phyloP scores from a whole-genome alignment of 2,797 vertebrate species.

The Trematomus bernacchii region DNA sequence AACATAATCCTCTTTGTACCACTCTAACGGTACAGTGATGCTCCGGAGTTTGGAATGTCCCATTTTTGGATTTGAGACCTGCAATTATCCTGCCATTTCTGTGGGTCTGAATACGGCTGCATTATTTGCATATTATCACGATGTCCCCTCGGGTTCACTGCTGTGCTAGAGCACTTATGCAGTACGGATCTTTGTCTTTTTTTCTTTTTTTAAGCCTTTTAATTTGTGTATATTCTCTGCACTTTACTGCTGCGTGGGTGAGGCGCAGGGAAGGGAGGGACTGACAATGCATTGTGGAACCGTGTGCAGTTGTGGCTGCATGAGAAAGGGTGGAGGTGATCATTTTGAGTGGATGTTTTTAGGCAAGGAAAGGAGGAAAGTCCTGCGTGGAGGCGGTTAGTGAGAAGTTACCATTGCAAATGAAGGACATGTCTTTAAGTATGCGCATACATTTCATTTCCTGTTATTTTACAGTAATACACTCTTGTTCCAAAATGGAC shows the following conservation, averaged over 20 bases:
- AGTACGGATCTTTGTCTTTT: slow-evolving; percentile 62
- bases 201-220: slow-evolving; percentile 53
- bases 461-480: slow-evolving; percentile 9
- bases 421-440: slow-evolving; percentile 48
- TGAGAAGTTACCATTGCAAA: slow-evolving; percentile 62
- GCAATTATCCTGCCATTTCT: slow-evolving; percentile 74
- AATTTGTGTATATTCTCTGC: slow-evolving; percentile 85
- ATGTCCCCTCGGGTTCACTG: slow-evolving; percentile 53
- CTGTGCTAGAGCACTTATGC: slow-evolving; percentile 64
- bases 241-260: slow-evolving; percentile 89
- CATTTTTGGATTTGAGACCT: slow-evolving; percentile 45
- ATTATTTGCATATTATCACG: slow-evolving; percentile 54
- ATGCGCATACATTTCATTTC: slow-evolving; percentile 26
- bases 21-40: slow-evolving; percentile 42
- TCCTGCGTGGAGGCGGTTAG: slow-evolving; percentile 51
- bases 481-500: slow-evolving; percentile 19
- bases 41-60: slow-evolving; percentile 52
- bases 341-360: slow-evolving; percentile 76
- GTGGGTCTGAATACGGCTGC: slow-evolving; percentile 61
- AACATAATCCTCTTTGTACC: slow-evolving; percentile 32
- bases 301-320: slow-evolving; percentile 70
- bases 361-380: slow-evolving; percentile 85
- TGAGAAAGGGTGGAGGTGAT: slow-evolving; percentile 62
- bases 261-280: slow-evolving; percentile 77
- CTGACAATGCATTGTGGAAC: slow-evolving; percentile 77